These are phyloP conservation scores for Neogobius melanostomus DNA, from an alignment of 2,113 vertebrate species.

Conservation along the genomic window DNA sequence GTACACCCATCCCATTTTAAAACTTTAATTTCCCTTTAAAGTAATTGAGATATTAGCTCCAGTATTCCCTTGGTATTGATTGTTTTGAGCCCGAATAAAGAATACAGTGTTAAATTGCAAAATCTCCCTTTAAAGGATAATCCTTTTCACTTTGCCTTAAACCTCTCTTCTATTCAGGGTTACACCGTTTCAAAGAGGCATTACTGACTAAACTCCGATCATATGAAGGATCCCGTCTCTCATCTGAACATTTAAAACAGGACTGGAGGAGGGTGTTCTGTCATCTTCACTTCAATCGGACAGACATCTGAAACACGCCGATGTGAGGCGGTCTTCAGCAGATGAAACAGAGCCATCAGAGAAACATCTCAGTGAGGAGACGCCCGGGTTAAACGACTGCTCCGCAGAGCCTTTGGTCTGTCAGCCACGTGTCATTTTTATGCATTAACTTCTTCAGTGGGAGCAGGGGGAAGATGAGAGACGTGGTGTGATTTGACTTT, in stretches of 20 bases:
- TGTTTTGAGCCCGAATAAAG: too few species aligned
- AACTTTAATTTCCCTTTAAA: too few species aligned
- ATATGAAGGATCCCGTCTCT: not conserved
- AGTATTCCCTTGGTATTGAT: too few species aligned
- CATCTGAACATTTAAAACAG: constrained; percentile 13
- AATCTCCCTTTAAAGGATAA: too few species aligned
- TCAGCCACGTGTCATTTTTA: constrained; percentile 11
- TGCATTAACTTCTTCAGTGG: constrained; percentile 4
- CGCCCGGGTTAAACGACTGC: constrained; percentile 9
- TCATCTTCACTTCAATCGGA: constrained; percentile 44
- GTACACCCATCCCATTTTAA: too few species aligned
- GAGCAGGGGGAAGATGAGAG: not conserved
- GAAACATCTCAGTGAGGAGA: constrained; percentile 28
- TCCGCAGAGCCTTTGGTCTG: constrained; percentile 20
- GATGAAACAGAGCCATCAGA: constrained; percentile 43
- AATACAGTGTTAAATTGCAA: too few species aligned
- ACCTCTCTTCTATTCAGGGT: too few species aligned
- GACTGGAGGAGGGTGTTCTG: constrained; percentile 1
- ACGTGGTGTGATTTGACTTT: constrained; percentile 13
- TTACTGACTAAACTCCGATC: too few species aligned
- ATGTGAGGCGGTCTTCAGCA: constrained; percentile 39
- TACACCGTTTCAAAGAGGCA: too few species aligned
- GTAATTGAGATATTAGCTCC: too few species aligned
- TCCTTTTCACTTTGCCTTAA: too few species aligned
- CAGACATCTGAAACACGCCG: constrained; percentile 40